These are phyloP conservation scores for Cryptomyrus ogoouensis DNA, from an alignment of 2,113 vertebrate species.

Conservation along the genomic window DNA sequence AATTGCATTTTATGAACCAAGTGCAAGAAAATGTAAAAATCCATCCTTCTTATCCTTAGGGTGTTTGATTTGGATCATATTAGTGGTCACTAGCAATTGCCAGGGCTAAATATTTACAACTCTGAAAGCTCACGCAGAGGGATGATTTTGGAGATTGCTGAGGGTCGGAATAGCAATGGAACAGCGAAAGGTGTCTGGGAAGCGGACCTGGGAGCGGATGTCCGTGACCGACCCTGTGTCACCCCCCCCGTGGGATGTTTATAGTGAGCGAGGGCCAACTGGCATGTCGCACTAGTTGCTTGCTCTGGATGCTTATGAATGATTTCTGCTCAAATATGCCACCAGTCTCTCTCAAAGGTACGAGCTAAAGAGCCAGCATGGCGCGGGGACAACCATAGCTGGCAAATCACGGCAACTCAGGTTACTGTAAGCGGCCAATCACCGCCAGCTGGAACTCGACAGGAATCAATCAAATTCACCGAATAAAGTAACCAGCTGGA, in stretches of 20 bases:
- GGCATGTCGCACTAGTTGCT: not conserved
- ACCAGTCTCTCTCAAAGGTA: not conserved
- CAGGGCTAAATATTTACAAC: not conserved
- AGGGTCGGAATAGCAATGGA: not conserved
- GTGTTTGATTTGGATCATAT: not conserved
- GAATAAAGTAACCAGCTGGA: not conserved
- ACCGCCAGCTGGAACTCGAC: not conserved
- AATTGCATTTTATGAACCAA: not conserved
- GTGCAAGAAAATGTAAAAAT: not conserved
- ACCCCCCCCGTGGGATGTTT: not conserved
- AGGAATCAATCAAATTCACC: not conserved
- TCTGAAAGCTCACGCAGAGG: not conserved
- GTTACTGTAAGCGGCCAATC: not conserved
- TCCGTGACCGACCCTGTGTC: not conserved
- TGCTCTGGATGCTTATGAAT: not conserved
- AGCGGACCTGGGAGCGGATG: not conserved
- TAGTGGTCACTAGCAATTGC: not conserved
- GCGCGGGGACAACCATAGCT: not conserved
- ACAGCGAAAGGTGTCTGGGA: not conserved
- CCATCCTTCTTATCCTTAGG: not conserved
- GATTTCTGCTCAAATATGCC: not conserved
- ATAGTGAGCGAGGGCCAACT: not conserved
- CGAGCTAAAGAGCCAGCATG: not conserved
- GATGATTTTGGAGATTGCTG: not conserved
- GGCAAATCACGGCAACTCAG: not conserved